Evolutionary conservation across 2,888 invertebrate species (phyloP), one percentile per base, ranked within the genome.

Genomic region (Clistopyga incitator): DNA sequence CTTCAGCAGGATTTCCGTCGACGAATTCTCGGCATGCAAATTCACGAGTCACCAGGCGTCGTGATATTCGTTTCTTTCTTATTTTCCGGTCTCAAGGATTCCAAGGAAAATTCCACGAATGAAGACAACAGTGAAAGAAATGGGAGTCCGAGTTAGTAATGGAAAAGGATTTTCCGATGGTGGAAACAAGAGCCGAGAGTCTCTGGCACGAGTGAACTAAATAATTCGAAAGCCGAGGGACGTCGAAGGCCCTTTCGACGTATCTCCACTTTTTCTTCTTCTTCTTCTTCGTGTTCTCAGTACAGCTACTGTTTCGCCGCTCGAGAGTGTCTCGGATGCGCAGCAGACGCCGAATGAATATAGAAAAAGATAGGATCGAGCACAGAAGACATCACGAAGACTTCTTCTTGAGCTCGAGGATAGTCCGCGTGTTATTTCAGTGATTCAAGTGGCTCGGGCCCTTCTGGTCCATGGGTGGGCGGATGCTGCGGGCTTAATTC

Each of bases 361-460:
- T 68, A 68, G 42, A 72, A 29, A 34, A 50, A 74, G 61, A 59
- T 45, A 61, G 45, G 47, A 74, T 45, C 45, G 56, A 20, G 65
- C 20, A 52, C 70, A 77, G 23, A 54, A 65, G 78, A 75, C 61
- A 77, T 18, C 67, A 78, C 68, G 54, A 38, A 75, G 68, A 61
- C 59, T 72, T 25, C 15, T 61, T 34, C 15, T 61, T 34, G 64
- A 42, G 45, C 34, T 25, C 38, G 61, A 25, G 54, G 85, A 79
- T 34, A 38, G 54, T 50, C 67, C 88, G 86, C 82, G 84, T 89
- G 91, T 91, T 92, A 91, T 91, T 92, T 92, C 87, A 89, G 89
- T 87, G 87, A 89, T 88, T 88, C 87, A 88, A 88, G 87, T 88
- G 87, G 85, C 74, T 81, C 50, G 78, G 84, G 85, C 81, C 88